These are phyloP conservation scores for Epistrophe grossulariae DNA, from an alignment of 2,888 invertebrate species.

Conservation along the genomic window DNA sequence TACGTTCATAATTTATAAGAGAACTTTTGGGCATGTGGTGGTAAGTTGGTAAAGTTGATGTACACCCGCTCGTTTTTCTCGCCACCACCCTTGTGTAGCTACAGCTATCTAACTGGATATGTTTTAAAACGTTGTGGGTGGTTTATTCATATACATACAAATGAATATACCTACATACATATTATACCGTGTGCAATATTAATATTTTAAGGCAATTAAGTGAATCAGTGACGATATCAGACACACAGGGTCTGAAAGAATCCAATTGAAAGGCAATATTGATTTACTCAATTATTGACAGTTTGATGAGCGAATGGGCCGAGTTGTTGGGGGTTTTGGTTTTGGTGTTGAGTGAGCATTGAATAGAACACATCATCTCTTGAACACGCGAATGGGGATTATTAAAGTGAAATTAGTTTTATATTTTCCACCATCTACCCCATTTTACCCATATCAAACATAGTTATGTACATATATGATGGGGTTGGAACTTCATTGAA, in stretches of 20 bases:
- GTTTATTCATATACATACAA: background rate
- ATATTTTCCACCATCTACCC: background rate
- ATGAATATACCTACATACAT: background rate
- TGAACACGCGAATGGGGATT: conserved; percentile 11
- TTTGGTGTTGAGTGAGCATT: background rate
- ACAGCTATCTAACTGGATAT: background rate
- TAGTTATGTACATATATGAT: background rate
- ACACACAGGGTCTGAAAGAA: conserved; percentile 35
- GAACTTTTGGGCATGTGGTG: background rate
- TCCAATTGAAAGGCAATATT: conserved; percentile 51
- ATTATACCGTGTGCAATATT: conserved; percentile 22
- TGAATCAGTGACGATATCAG: conserved; percentile 54
- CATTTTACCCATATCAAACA: too few relatives aligned
- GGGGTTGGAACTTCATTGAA: conserved; percentile 1
- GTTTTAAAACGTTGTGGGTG: background rate
- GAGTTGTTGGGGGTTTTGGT: background rate
- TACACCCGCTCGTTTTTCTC: conserved; percentile 26
- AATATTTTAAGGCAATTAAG: conserved; percentile 54
- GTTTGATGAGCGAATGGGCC: conserved; percentile 3
- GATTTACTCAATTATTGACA: conserved; percentile 61
- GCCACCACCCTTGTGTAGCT: conserved; percentile 1
- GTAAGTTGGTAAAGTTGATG: background rate
- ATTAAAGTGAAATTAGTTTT: conserved; percentile 34
- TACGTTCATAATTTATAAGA: conserved; percentile 27
- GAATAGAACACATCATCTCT: background rate